Evolutionary conservation across 2,888 invertebrate genomes (phyloP), one percentile per base, ranked within the genome.

Genomic region (Cylindroiulus punctatus): DNA sequence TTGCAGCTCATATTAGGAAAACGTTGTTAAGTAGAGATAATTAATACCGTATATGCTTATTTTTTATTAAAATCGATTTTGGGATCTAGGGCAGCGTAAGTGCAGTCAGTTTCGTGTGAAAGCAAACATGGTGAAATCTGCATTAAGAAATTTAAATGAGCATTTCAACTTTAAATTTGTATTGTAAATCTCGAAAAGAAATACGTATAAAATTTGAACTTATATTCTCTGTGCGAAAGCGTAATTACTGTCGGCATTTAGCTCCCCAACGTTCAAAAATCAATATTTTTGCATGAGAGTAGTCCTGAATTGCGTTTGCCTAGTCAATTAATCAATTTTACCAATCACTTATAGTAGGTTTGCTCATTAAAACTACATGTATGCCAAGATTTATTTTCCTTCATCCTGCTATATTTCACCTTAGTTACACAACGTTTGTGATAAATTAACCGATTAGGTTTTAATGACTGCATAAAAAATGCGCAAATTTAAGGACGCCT

Each of bases 271-370:
- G 14, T 30, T 76, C 17, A 76, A 76, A 76, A 76, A 76, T 76
- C 76, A 26, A 76, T 76, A 76, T 30, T 65, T 76, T 76, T 0
- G 30, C 76, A 30, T 17, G 10, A 17, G 10, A 30, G 65, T 26
- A 65, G 30, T 30, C 14, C 30, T 76, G 26, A 76, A 76, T 76
- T 76, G 76, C 76, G 2, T 76, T 36, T 76, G 3, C 76, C 14
- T 30, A 32, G 76, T 76, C 76, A 76, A 76, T 76, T 76, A 76
- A 76, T 76, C 76, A 76, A 76, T 76, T 76, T 76, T 76, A 30
- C 30, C 14, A 32, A 76, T 76, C 30, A 76, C 76, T 76, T 32
- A n/a, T n/a, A n/a, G n/a, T n/a, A 76, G 76, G 76, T 76, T 76
- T 76, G 76, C 76, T 76, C 76, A 76, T 32, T 76, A 76, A 76